phyloP scores from a whole-genome alignment of 1,140 invertebrate genomes.

The Drosophila watanabei region DNA sequence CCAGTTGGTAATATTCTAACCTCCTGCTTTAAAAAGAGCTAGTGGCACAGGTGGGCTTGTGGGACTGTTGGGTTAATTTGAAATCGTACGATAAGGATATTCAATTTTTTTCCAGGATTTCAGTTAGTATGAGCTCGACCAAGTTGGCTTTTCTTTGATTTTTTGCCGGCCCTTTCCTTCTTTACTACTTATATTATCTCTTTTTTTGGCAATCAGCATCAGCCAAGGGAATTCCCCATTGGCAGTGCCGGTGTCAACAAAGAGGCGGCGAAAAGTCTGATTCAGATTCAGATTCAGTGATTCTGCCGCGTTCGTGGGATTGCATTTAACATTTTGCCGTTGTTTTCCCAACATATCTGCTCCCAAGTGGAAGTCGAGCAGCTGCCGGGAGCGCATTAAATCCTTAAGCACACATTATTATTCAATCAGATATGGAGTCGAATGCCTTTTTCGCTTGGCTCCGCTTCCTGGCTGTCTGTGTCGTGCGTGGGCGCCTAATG shows the following conservation, averaged over 20 bases:
- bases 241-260: slow-evolving; percentile 30
- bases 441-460: slow-evolving; percentile 44
- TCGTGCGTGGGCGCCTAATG: slow-evolving; percentile 56
- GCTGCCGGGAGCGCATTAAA: slow-evolving; percentile 72
- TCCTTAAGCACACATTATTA: slow-evolving; percentile 83
- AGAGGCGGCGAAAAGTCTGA: slow-evolving; percentile 5
- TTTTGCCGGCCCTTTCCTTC: not conserved
- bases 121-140: not conserved
- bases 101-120: slow-evolving; percentile 54
- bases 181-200: slow-evolving; percentile 26
- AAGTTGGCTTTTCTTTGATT: not conserved
- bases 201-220: slow-evolving; percentile 74
- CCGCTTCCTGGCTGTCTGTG: slow-evolving; percentile 19
- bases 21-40: not conserved
- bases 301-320: slow-evolving; percentile 20
- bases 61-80: slow-evolving; percentile 67
- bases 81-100: slow-evolving; percentile 72
- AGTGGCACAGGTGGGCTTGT: not conserved
- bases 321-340: slow-evolving; percentile 66
- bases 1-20: no score
- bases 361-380: slow-evolving; percentile 48
- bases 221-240: slow-evolving; percentile 67
- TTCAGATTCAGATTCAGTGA: slow-evolving; percentile 28
- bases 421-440: slow-evolving; percentile 81
- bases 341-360: slow-evolving; percentile 18